A percentile compares a stretch with the other conserved stretches of the same genome.
phyloP scores from a whole-genome alignment of 2,888 invertebrate genomes.

The Andrena bucephala region DNA sequence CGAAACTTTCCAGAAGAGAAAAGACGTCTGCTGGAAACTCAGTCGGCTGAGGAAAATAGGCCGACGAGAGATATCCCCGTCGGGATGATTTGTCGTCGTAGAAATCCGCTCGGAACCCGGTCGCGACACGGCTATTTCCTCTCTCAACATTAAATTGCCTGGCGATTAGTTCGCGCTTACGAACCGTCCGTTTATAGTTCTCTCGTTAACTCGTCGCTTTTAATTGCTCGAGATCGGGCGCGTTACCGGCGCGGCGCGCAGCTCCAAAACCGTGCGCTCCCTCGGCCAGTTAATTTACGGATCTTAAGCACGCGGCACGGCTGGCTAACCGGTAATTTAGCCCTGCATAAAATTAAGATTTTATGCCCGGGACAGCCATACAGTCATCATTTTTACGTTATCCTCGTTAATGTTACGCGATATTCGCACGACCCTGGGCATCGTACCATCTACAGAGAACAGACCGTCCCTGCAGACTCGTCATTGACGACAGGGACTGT shows the following conservation, averaged over 20 bases:
- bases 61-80: not conserved
- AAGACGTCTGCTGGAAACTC: slow-evolving; percentile 4
- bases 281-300: slow-evolving; percentile 36
- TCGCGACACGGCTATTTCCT: slow-evolving; percentile 19
- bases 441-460: not conserved
- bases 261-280: slow-evolving; percentile 15
- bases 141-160: slow-evolving; percentile 26
- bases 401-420: slow-evolving; percentile 38
- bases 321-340: slow-evolving; percentile 41
- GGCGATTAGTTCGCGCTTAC: slow-evolving; percentile 40
- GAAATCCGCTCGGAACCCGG: slow-evolving; percentile 12
- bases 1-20: slow-evolving; percentile 22
- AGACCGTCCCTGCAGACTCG: not conserved
- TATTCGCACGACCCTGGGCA: slow-evolving; percentile 24
- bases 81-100: slow-evolving; percentile 28
- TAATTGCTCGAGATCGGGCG: slow-evolving; percentile 40
- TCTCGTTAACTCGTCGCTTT: slow-evolving; percentile 40
- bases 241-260: slow-evolving; percentile 14
- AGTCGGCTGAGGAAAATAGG: not conserved
- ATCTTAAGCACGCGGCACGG: slow-evolving; percentile 36
- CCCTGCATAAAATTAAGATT: slow-evolving; percentile 44
- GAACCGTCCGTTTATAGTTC: slow-evolving; percentile 27
- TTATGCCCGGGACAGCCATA: slow-evolving; percentile 34
- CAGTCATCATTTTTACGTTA: slow-evolving; percentile 33
- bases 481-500: slow-evolving; percentile 65